Evolutionary conservation across 2,797 vertebrate species (phyloP).

Genomic region (Vireo griseus): DNA sequence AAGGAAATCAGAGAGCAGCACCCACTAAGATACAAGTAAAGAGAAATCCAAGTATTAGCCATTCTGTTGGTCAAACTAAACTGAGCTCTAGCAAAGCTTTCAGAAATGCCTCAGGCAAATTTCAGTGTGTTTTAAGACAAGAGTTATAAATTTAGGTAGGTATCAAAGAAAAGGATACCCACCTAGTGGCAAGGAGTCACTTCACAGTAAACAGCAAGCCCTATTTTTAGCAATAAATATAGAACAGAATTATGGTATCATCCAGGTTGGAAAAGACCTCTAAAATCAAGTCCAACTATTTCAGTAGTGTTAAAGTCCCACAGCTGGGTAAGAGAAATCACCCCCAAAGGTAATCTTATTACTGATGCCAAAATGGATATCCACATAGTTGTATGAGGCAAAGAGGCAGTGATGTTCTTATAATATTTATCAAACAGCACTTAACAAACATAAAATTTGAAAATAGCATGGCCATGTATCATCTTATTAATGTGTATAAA

Average conservation of each 20-base stretch:
- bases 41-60: neutral
- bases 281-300: neutral
- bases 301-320: neutral
- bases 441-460: neutral
- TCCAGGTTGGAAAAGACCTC: neutral
- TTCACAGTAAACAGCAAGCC: neutral
- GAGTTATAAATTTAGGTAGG: neutral
- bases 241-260: neutral
- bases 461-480: neutral
- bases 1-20: neutral
- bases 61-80: neutral
- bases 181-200: no score
- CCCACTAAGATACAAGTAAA: neutral
- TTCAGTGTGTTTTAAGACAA: neutral
- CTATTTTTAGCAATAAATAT: neutral
- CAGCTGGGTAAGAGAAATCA: neutral
- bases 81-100: neutral
- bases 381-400: neutral
- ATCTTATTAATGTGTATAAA: neutral
- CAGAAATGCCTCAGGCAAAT: neutral
- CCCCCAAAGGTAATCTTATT: neutral
- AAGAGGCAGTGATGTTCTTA: neutral
- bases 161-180: neutral
- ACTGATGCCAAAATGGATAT: neutral
- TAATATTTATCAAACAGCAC: neutral